phyloP scores from a whole-genome alignment of 2,888 invertebrate genomes.

The Reticulitermes lucifugus region DNA sequence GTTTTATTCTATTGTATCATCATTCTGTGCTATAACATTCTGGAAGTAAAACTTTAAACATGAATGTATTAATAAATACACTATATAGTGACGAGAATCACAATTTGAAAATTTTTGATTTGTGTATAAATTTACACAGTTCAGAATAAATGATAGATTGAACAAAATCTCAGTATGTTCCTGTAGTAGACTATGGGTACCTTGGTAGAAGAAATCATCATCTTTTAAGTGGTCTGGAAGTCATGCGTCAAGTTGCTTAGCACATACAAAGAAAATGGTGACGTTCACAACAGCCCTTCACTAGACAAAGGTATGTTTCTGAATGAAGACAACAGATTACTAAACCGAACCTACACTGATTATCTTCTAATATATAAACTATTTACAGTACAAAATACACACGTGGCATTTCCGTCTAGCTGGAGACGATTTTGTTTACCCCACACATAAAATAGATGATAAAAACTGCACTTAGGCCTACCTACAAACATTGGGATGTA shows the following conservation, averaged over 20 bases:
- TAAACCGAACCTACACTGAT: conserved; percentile 3
- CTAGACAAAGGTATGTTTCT: neutral
- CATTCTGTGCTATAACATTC: too few relatives aligned
- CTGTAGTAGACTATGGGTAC: too few relatives aligned
- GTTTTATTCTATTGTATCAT: too few relatives aligned
- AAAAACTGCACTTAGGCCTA: conserved; percentile 51
- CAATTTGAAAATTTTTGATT: too few relatives aligned
- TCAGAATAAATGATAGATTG: too few relatives aligned
- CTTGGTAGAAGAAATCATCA: too few relatives aligned
- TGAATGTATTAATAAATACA: too few relatives aligned
- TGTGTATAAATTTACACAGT: too few relatives aligned
- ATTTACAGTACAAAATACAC: conserved; percentile 48
- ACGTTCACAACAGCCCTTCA: neutral
- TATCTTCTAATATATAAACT: conserved; percentile 45
- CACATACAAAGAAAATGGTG: neutral
- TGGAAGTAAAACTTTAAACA: too few relatives aligned
- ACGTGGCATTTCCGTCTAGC: conserved; percentile 24
- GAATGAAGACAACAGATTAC: conserved; percentile 11
- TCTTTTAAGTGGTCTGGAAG: too few relatives aligned
- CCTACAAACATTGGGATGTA: conserved; percentile 38
- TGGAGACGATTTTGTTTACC: neutral
- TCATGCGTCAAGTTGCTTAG: neutral
- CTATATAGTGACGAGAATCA: too few relatives aligned
- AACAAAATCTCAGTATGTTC: too few relatives aligned
- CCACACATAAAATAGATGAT: conserved; percentile 44